Conservation (phyloP, 2,888 invertebrate genomes). For the Ichneumon xanthorius region DNA sequence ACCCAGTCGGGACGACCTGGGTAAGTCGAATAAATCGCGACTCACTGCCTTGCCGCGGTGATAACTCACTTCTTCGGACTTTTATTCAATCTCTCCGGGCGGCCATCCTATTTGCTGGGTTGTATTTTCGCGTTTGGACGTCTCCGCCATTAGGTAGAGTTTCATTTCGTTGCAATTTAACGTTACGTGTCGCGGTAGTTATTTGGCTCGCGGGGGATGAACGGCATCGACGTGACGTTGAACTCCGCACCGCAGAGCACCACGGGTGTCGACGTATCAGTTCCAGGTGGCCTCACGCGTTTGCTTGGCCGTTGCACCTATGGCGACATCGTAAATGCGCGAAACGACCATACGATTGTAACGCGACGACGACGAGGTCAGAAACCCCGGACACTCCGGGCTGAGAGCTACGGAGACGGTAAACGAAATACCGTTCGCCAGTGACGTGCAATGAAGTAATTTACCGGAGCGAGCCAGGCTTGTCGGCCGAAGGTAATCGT, state of each 20-base stretch:
- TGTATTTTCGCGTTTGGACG: neutral
- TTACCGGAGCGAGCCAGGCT: neutral
- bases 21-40: slow-evolving; percentile 26
- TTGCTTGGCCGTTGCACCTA: neutral
- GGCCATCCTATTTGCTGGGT: neutral
- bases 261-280: slow-evolving; percentile 8
- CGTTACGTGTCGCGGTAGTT: slow-evolving; percentile 63
- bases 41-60: neutral
- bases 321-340: neutral
- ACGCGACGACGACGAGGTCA: neutral
- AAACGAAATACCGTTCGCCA: neutral
- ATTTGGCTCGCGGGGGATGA: slow-evolving; percentile 51
- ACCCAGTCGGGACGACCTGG: slow-evolving; percentile 9
- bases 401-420: neutral
- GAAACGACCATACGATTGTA: slow-evolving; percentile 21
- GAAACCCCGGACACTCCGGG: neutral
- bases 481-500: neutral
- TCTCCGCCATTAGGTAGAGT: slow-evolving; percentile 62
- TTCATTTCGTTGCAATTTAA: slow-evolving; percentile 71
- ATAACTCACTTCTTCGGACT: slow-evolving; percentile 14
- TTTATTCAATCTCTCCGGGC: slow-evolving; percentile 4
- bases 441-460: neutral
- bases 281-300: neutral
- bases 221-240: slow-evolving; percentile 33
- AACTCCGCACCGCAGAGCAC: neutral